Evolutionary conservation across 1,140 invertebrate genomes (phyloP).

Genomic region (Anastatus disparis): DNA sequence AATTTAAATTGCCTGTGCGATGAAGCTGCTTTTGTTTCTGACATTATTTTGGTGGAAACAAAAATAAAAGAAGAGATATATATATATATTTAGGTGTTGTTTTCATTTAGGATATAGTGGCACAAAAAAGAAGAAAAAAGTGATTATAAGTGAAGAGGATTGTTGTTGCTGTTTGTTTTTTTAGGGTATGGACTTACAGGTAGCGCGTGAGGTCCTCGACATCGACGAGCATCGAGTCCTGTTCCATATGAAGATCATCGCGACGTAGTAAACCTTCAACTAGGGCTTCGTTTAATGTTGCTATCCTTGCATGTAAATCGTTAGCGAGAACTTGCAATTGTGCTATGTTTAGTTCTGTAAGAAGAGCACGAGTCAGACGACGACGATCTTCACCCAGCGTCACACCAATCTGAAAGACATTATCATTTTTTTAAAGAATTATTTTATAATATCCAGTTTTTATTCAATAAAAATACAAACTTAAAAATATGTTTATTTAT

Average conservation of each 20-base stretch:
- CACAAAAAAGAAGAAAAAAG: no score
- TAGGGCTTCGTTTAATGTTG: constrained; percentile 88
- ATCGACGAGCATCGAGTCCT: constrained; percentile 96
- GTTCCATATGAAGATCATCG: constrained; percentile 95
- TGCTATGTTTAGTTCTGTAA: constrained; percentile 94
- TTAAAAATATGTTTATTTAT: no score
- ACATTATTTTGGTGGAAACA: not conserved
- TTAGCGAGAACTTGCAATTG: constrained; percentile 95
- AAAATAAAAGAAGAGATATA: not conserved
- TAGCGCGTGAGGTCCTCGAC: constrained; percentile 95
- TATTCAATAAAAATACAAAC: no score
- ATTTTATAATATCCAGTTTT: no score
- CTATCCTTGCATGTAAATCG: constrained; percentile 92
- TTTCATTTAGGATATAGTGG: not conserved
- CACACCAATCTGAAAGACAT: constrained; percentile 82
- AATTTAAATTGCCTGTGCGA: constrained; percentile 18
- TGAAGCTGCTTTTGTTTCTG: constrained; percentile 3
- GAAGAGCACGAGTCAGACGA: constrained; percentile 81
- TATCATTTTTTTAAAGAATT: no score
- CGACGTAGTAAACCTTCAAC: constrained; percentile 87
- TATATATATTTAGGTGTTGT: not conserved
- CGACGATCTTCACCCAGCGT: constrained; percentile 83
- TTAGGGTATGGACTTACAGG: constrained; percentile 72
- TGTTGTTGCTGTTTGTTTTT: not conserved
- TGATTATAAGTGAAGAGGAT: no score